phyloP scores from a whole-genome alignment of 2,113 vertebrate species.

The Rhinoderma darwinii region DNA sequence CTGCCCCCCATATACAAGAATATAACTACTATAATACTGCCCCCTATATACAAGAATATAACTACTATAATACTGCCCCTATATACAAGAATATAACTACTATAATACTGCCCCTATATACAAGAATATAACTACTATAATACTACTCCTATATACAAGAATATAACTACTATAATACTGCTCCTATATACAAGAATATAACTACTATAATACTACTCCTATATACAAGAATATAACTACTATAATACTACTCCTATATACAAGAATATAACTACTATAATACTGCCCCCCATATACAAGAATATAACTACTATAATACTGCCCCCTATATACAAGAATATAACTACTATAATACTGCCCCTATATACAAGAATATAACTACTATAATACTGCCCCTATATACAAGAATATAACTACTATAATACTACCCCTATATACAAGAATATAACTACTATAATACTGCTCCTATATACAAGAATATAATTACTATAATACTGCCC shows the following conservation, averaged over 20 bases:
- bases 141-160: too few relatives aligned
- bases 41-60: too few relatives aligned
- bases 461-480: constrained; percentile 4
- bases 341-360: not conserved
- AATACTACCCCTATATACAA: not conserved
- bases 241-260: constrained; percentile 10
- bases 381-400: constrained; percentile 4
- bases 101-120: not conserved
- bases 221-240: constrained; percentile 2
- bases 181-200: not conserved
- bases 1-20: too few relatives aligned
- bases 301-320: constrained; percentile 22
- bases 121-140: too few relatives aligned
- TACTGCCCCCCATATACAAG: not conserved
- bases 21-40: too few relatives aligned
- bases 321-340: constrained; percentile 3
- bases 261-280: constrained; percentile 16
- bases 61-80: too few relatives aligned
- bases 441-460: constrained; percentile 16
- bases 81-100: too few relatives aligned
- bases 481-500: not conserved
- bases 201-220: constrained; percentile 2
- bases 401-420: constrained; percentile 1
- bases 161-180: not conserved
- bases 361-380: not conserved